Base-by-base conservation (phyloP, 2,797 vertebrate species). In the Rhodeus uyekii region DNA sequence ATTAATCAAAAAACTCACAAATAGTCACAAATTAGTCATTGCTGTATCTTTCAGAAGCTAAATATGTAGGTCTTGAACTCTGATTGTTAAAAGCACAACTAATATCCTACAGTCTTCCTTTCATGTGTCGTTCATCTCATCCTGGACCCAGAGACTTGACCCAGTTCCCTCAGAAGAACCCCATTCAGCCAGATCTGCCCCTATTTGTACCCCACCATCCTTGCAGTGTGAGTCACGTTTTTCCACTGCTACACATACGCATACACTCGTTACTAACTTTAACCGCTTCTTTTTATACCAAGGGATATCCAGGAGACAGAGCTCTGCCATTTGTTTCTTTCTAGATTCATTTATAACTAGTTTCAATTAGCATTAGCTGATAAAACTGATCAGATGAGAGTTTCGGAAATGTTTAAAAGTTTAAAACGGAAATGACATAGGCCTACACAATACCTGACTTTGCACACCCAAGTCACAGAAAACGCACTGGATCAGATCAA, bases 221-320 rank as follows among this genome's bases (percentile, higher is more conserved):
- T 1, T 68, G 42, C 53, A 64, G n/a, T 55, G 53, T 86, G 86
- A 87, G 77, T 83, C 80, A 86, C 32, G 71, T 53, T 83, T 88
- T 88, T 84, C 84, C 86, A 88, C 60, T 60, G 58, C 76, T 79
- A 85, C 83, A 79, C 42, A 16, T 29, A 39, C 68, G 24, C 76
- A 79, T 1, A 8, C 68, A 42, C 44, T 29, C 58, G 72, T 42
- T 46, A 38, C 89, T 87, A 86, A 84, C 85, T 87, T 85, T 87
- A 89, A 86, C 82, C 53, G 9, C 36, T 68, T 63, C 58, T 90
- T 87, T 87, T 88, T 87, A 90, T 86, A 82, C 71, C 80, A 32
- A 6, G 13, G 80, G 64, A 81, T 86, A 80, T 89, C 81, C 77
- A 46, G 75, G 86, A 85, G 84, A 55, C 29, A 48, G n/a, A 80